A percentile compares a stretch with the other conserved stretches of the same genome.
Evolutionary conservation across 2,888 invertebrate genomes (phyloP).

Genomic region (Chrysolina oricalcia): DNA sequence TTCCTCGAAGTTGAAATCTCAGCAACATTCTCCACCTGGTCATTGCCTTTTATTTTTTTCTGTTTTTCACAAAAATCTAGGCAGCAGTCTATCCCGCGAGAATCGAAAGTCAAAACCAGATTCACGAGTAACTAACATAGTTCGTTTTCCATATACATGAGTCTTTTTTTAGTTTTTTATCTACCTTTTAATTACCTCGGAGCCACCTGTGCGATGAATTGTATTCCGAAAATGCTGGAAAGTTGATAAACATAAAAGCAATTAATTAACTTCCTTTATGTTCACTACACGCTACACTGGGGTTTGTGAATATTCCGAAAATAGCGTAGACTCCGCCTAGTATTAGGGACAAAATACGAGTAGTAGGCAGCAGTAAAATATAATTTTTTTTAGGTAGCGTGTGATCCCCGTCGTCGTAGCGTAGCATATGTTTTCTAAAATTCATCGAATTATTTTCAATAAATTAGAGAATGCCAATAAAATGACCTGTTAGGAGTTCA

Average conservation of each 20-base stretch:
- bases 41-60: too few relatives aligned
- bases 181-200: background rate
- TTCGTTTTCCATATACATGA: background rate
- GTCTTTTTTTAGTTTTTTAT: background rate
- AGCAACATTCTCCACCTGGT: too few relatives aligned
- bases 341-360: background rate
- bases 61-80: too few relatives aligned
- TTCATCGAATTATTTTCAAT: too few relatives aligned
- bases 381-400: too few relatives aligned
- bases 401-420: too few relatives aligned
- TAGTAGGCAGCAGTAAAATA: background rate
- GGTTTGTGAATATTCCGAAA: conserved; percentile 2
- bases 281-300: background rate
- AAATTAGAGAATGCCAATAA: too few relatives aligned
- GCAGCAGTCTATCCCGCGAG: too few relatives aligned
- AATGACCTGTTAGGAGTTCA: too few relatives aligned
- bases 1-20: too few relatives aligned
- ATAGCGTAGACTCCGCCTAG: background rate
- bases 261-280: conserved; percentile 37
- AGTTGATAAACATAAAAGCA: conserved; percentile 42
- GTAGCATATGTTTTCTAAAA: too few relatives aligned
- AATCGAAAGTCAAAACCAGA: background rate
- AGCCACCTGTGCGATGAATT: conserved; percentile 4
- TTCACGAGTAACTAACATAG: background rate
- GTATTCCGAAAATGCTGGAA: conserved; percentile 17